Evolutionary conservation across 2,888 invertebrate species (phyloP), one percentile per base, ranked within the genome.

Genomic region (Meteorus cinctellus): DNA sequence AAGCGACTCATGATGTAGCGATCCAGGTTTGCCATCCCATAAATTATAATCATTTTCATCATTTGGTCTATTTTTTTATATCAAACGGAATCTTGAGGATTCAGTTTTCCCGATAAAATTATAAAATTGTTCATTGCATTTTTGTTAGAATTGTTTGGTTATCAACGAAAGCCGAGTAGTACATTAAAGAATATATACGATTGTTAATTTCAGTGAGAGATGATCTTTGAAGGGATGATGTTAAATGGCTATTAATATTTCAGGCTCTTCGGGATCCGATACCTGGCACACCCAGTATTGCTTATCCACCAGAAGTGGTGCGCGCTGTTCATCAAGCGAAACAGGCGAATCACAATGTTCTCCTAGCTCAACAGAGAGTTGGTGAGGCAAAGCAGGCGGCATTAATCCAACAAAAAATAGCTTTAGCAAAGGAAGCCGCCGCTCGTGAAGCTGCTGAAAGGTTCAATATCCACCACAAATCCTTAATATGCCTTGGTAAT

Each of bases 291-390:
- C 82, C 89, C 16, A 85, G 87, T 80, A 84, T 92, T 91, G 69
- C 93, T 0, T 89, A 90, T 79, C 84, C 93, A 14, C 92, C 93
- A 0, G 95, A 95, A 81, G 94, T 95, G 34, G 92, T 95, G 0
- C 92, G 93, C 45, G 94, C 95, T 0, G 92, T 95, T 70, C 93
- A 94, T 3, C 93, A 93, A 0, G 95, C 95, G 0, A 95, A 95
- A 83, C 93, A 95, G 79, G 95, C 95, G 0, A 93, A 94, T 0
- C 91, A 92, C 0, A 93, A 93, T 72, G 95, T 95, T 5, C 91
- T 93, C 84, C 90, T 93, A 16, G 95, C 95, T 0, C 95, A 95
- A 84, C 94, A 94, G 68, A 93, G 94, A 79, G 95, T 95, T 31
- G 92, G 94, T 45, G 93, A 93, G 0, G 95, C 94, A 4, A 95